Base-by-base conservation (phyloP, 2,888 invertebrate genomes). In the Junonia oenone region DNA sequence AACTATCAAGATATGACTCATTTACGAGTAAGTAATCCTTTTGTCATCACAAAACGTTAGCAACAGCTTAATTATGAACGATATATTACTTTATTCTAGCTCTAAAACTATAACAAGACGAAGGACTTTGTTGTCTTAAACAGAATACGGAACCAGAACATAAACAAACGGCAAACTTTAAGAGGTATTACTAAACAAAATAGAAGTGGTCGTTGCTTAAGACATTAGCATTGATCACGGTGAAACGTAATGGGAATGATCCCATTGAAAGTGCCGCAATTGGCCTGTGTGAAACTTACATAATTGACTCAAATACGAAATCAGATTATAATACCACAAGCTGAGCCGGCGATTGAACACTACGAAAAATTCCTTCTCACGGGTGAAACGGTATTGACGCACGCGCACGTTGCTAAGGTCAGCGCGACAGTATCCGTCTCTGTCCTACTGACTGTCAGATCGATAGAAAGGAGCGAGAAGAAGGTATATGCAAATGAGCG, bases 361-460 rank as follows among this genome's bases (percentile, higher is more conserved):
- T 68, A 77, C 73, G 43, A 78, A 79, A 81, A 86, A 88, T 86
- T 79, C 80, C 84, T 83, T 83, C 84, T 83, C 83, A 83, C 85
- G 81, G 78, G 69, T 70, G 69, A 82, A 83, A 84, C 83, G 81
- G 85, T 83, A 83, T 66, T 72, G 71, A 69, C 78, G 78, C 81
- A 80, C 79, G 80, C 81, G 83, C 84, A 81, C 73, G 66, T 69
- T 68, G 63, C 72, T 76, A 76, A 80, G 78, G 79, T 81, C 80
- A 78, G 65, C 67, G 68, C 68, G 72, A 72, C 72, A 69, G 59
- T 66, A 63, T 62, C 64, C 58, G 60, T 77, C 79, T 73, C 81
- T 72, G 76, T 67, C 55, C 78, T 71, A 62, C 55, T 46, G 19
- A 65, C 29, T 11, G 19, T 15, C n/a, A 47, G 50, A 51, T 31